Evolutionary conservation across 2,797 vertebrate genomes (phyloP), one percentile per base, ranked within the genome.

Genomic region (Leptoclinus maculatus): DNA sequence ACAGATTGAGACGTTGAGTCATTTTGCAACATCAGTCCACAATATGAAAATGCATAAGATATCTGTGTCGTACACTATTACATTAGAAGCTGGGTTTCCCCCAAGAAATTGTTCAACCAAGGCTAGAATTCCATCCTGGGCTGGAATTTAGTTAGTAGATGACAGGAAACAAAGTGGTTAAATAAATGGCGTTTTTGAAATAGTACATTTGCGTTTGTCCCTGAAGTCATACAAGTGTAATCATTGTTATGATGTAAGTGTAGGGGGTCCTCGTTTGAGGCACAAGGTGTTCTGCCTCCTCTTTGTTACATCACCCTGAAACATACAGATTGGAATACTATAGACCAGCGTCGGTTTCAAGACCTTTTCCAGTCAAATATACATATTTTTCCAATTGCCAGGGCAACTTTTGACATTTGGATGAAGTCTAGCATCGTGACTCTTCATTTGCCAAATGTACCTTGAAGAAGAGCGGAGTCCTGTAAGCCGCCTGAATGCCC

Each of bases 401-500:
- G 2, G 10, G 1, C n/a, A n/a, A n/a, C 36, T 74, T 74, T 70
- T 13, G 2, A 59, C 59, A 69, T 78, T 78, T 51, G 2, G 11
- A 60, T 81, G 49, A 57, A 65, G 23, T 57, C 12, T 38, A 10
- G 19, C 2, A 2, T 23, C 19, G 14, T 66, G n/a, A 29, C 17
- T 54, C 66, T 74, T 79, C 11, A 51, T 25, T 59, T 78, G 32
- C 2, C 23, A 79, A 74, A 74, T 77, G 57, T 53, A 59, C 68
- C n/a, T 67, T 32, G 34, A 78, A 66, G 66, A 66, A 65, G 66
- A 80, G 38, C 60, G 2, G 21, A 76, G 45, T 78, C 49, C 65
- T 71, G 7, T 7, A 7, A 7, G 41, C 59, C 36, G 68, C 73
- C 53, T 38, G 49, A 78, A 67, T 78, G 74, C 51, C 54, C 64